These are phyloP conservation scores for Folsomia candida DNA, from an alignment of 2,888 invertebrate species.

Conservation along the genomic window DNA sequence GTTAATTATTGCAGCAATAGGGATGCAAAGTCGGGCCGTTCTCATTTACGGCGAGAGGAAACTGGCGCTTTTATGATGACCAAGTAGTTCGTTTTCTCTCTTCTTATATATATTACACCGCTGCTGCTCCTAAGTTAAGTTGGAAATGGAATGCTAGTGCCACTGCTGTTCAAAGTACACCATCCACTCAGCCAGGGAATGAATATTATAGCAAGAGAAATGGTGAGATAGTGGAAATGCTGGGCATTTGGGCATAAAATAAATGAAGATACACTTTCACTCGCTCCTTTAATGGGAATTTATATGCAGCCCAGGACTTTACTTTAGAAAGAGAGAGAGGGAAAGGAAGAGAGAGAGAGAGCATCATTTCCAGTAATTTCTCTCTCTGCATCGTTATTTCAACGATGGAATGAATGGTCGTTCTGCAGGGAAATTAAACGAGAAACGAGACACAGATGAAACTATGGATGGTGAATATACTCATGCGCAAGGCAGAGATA, in stretches of 20 bases:
- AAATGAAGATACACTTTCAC: slow-evolving; percentile 7
- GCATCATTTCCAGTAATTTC: neutral
- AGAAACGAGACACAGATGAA: too few relatives aligned
- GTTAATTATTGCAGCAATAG: slow-evolving; percentile 4
- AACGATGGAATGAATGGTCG: too few relatives aligned
- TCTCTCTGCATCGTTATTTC: neutral
- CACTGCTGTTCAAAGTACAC: neutral
- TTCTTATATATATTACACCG: too few relatives aligned
- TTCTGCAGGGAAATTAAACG: neutral
- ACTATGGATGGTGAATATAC: neutral
- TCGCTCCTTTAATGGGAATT: neutral
- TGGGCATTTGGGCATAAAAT: neutral
- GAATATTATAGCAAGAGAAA: neutral
- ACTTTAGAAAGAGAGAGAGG: too few relatives aligned
- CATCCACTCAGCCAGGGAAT: neutral
- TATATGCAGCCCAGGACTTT: neutral
- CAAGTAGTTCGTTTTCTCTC: neutral
- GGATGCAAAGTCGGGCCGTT: neutral
- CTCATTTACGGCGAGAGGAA: slow-evolving; percentile 4
- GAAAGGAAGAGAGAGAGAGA: too few relatives aligned
- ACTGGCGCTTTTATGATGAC: neutral
- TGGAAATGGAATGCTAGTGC: neutral
- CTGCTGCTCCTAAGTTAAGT: too few relatives aligned
- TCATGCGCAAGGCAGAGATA: too few relatives aligned
- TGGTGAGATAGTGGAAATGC: neutral